Percentiles rank a stretch among this genome's conserved stretches.
phyloP scores from a whole-genome alignment of 1,140 invertebrate genomes.

The Microplitis mediator region DNA sequence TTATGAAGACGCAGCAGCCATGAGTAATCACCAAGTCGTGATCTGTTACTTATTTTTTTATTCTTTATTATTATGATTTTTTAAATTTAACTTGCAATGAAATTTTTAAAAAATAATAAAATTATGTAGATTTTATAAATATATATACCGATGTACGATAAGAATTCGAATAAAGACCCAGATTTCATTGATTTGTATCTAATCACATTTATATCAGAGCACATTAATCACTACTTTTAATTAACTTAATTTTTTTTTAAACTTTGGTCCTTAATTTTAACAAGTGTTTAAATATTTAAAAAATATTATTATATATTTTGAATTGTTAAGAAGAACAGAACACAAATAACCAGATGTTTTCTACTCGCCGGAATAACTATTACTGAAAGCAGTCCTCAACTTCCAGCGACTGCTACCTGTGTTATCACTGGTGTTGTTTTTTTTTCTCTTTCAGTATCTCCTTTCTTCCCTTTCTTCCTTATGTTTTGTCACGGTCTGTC shows the following conservation, averaged over 20 bases:
- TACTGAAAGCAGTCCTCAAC: neutral
- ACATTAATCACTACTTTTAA: too few species aligned
- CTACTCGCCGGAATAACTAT: neutral
- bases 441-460: neutral
- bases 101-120: too few species aligned
- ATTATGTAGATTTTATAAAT: too few species aligned
- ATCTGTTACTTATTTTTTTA: conserved; percentile 16
- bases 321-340: neutral
- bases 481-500: too few species aligned
- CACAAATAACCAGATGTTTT: neutral
- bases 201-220: too few species aligned
- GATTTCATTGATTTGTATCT: too few species aligned
- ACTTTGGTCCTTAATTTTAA: too few species aligned
- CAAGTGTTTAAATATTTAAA: too few species aligned
- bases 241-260: too few species aligned
- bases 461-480: neutral
- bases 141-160: too few species aligned
- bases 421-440: neutral
- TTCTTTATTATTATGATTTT: neutral
- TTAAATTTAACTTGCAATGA: neutral
- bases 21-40: conserved; percentile 34
- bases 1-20: conserved; percentile 27
- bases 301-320: too few species aligned
- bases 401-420: neutral
- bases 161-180: too few species aligned